A percentile compares a stretch with the other conserved stretches of the same genome.
Conservation (phyloP, 2,888 invertebrate genomes). For the Myopa testacea region DNA sequence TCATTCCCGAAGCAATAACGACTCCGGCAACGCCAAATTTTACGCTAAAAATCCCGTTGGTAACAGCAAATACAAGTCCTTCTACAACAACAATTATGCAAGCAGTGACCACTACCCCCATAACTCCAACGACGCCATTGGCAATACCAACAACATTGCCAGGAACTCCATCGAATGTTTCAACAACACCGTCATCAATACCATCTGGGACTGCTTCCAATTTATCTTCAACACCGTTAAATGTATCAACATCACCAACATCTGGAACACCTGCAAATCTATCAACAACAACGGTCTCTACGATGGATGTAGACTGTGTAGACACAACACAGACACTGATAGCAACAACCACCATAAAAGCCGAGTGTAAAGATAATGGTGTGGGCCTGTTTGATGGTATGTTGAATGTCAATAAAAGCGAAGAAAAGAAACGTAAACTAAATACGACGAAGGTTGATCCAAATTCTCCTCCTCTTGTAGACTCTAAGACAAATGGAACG, state of each 20-base stretch:
- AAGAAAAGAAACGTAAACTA: neutral
- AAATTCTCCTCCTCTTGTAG: no score
- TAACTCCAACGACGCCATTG: neutral
- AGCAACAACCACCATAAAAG: neutral
- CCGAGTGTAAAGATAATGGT: neutral
- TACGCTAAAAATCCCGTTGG: neutral
- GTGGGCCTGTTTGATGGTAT: conserved; percentile 1
- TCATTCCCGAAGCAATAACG: neutral
- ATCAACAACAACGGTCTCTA: no score
- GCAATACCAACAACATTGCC: neutral
- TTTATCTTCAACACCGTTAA: neutral
- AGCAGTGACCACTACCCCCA: neutral
- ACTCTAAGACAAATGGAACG: no score
- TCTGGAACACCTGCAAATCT: neutral
- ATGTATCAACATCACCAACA: neutral
- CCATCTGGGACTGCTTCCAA: neutral
- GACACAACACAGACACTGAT: neutral
- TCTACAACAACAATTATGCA: neutral
- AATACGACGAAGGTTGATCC: no score
- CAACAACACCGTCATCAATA: neutral
- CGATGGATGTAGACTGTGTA: no score
- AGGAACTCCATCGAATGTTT: neutral
- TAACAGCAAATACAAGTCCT: neutral
- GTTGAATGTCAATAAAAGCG: neutral
- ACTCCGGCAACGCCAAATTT: neutral